These are phyloP conservation scores for Agrypnus murinus DNA, from an alignment of 2,888 invertebrate species.

Conservation along the genomic window DNA sequence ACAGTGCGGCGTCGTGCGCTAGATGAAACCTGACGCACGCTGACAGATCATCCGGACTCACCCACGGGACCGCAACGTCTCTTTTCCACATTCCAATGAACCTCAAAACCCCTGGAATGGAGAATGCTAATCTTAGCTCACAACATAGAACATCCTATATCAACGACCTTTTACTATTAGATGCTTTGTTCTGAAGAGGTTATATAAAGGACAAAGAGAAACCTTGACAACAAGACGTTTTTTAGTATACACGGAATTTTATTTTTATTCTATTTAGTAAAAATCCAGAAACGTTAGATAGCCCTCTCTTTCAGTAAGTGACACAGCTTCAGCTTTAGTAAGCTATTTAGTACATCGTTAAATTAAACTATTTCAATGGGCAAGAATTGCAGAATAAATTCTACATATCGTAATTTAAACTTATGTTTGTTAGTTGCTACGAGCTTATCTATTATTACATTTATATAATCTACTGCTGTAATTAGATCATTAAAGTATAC, in stretches of 20 bases:
- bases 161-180: slow-evolving; percentile 5
- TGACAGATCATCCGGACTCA: slow-evolving; percentile 61
- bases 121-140: slow-evolving; percentile 40
- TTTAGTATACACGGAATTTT: no score
- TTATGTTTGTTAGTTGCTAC: background rate
- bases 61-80: slow-evolving; percentile 57
- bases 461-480: no score
- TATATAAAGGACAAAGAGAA: background rate
- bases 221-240: background rate
- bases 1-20: slow-evolving; percentile 57
- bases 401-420: no score
- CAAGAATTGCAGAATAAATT: no score
- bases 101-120: slow-evolving; percentile 43
- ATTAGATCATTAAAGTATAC: no score
- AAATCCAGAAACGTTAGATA: no score
- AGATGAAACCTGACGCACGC: slow-evolving; percentile 59
- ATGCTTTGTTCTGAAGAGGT: background rate
- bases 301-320: no score
- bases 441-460: no score
- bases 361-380: no score
- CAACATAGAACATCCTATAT: slow-evolving; percentile 20
- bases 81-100: slow-evolving; percentile 56
- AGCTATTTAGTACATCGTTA: no score
- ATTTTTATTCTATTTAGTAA: no score
- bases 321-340: no score